Conservation (phyloP, 2,888 invertebrate species). For the Gymnosoma rotundatum region DNA sequence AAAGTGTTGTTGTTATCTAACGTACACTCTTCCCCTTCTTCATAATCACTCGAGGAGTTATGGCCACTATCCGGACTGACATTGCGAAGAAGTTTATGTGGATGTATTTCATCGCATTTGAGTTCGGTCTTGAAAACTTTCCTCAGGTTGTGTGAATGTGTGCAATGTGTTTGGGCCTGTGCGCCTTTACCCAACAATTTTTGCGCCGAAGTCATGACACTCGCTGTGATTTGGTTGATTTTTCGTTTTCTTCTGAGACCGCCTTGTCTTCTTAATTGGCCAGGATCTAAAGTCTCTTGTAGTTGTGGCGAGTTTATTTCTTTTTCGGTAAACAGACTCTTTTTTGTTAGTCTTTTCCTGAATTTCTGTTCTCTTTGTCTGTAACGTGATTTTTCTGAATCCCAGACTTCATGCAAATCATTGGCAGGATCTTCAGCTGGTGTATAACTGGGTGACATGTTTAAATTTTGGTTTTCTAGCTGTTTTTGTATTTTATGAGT, state of each 20-base stretch:
- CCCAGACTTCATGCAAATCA: conserved; percentile 81
- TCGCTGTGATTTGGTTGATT: conserved; percentile 74
- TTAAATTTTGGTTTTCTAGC: conserved; percentile 32
- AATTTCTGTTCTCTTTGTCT: conserved; percentile 63
- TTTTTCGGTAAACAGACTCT: conserved; percentile 75
- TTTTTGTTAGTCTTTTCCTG: conserved; percentile 56
- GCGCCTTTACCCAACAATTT: conserved; percentile 72
- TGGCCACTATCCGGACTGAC: conserved; percentile 81
- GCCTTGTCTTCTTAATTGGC: conserved; percentile 77
- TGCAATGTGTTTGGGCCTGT: background rate
- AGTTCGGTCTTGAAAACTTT: conserved; percentile 35
- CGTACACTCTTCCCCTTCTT: conserved; percentile 65
- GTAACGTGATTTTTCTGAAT: conserved; percentile 72
- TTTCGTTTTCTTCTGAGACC: conserved; percentile 80
- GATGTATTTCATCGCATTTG: conserved; percentile 39
- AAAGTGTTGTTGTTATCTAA: conserved; percentile 60
- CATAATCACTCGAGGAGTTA: conserved; percentile 78
- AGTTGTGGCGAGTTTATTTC: conserved; percentile 77
- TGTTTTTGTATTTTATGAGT: conserved; percentile 72
- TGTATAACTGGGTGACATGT: conserved; percentile 80
- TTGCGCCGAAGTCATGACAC: conserved; percentile 77
- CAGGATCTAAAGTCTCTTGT: conserved; percentile 37
- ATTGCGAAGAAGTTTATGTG: conserved; percentile 68
- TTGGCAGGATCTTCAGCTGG: conserved; percentile 82
- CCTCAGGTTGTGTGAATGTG: conserved; percentile 37